Evolutionary conservation across 2,888 invertebrate genomes (phyloP).

Genomic region (Nasonovia ribisnigri): DNA sequence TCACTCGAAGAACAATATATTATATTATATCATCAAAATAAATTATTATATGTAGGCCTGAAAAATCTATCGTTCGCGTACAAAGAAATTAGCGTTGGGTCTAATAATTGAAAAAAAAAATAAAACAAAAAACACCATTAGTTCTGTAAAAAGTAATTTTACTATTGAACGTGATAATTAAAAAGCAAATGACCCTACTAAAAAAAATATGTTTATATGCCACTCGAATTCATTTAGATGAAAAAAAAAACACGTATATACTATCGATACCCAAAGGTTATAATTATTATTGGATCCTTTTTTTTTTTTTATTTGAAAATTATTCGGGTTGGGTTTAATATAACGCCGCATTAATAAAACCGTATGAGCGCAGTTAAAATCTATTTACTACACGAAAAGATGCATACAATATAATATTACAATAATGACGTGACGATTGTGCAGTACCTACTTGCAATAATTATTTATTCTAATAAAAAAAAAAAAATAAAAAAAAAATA

Average conservation of each 20-base stretch:
- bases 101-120: constrained; percentile 48
- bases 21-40: neutral
- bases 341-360: neutral
- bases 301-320: neutral
- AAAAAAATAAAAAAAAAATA: neutral
- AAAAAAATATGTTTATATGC: neutral
- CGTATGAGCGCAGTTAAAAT: neutral
- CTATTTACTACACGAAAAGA: neutral
- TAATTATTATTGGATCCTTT: neutral
- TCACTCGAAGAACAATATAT: constrained; percentile 21
- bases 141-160: constrained; percentile 34
- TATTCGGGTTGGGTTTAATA: neutral
- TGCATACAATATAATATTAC: neutral
- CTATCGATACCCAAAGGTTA: neutral
- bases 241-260: neutral
- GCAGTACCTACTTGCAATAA: neutral
- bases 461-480: neutral
- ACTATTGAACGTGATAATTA: constrained; percentile 41
- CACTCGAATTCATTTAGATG: neutral
- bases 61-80: constrained; percentile 14
- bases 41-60: neutral
- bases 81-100: neutral
- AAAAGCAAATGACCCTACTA: constrained; percentile 17
- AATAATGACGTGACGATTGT: neutral
- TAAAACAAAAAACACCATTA: neutral